These are phyloP conservation scores for Molorchus minor DNA, from an alignment of 2,888 invertebrate genomes.

Conservation along the genomic window DNA sequence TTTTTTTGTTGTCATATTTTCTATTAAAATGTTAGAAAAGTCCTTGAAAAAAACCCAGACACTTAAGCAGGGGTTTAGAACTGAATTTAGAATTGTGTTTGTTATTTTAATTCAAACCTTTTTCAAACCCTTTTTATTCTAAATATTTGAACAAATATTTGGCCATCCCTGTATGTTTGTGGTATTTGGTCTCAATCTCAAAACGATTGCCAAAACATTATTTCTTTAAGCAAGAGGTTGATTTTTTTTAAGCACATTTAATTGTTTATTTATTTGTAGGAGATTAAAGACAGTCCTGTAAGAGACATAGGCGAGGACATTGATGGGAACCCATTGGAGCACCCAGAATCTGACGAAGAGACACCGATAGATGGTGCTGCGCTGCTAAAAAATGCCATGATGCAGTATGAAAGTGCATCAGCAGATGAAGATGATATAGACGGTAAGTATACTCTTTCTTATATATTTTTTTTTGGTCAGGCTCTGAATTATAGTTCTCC, in stretches of 20 bases:
- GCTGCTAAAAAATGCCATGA: slow-evolving; percentile 75
- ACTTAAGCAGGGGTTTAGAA: too few species aligned
- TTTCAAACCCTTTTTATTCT: too few species aligned
- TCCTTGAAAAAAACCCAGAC: neutral
- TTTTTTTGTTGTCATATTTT: neutral
- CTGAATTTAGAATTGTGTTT: too few species aligned
- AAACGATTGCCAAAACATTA: too few species aligned
- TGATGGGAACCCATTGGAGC: slow-evolving; percentile 73
- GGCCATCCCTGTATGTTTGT: too few species aligned
- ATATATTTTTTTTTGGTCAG: slow-evolving; percentile 1
- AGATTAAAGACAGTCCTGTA: slow-evolving; percentile 29
- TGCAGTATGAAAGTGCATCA: slow-evolving; percentile 59
- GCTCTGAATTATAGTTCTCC: too few species aligned
- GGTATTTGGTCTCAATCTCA: too few species aligned
- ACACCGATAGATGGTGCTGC: slow-evolving; percentile 86
- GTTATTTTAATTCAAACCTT: too few species aligned
- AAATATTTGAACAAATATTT: too few species aligned
- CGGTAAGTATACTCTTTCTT: slow-evolving; percentile 64
- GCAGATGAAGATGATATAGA: slow-evolving; percentile 70
- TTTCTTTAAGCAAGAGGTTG: too few species aligned
- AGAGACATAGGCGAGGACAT: slow-evolving; percentile 62
- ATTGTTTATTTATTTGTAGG: slow-evolving; percentile 25
- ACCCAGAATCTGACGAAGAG: slow-evolving; percentile 67
- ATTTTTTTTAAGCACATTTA: neutral
- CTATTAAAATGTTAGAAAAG: neutral